These are phyloP conservation scores for Stomatorhinus ivindoensis DNA, from an alignment of 2,113 vertebrate species.

Conservation along the genomic window DNA sequence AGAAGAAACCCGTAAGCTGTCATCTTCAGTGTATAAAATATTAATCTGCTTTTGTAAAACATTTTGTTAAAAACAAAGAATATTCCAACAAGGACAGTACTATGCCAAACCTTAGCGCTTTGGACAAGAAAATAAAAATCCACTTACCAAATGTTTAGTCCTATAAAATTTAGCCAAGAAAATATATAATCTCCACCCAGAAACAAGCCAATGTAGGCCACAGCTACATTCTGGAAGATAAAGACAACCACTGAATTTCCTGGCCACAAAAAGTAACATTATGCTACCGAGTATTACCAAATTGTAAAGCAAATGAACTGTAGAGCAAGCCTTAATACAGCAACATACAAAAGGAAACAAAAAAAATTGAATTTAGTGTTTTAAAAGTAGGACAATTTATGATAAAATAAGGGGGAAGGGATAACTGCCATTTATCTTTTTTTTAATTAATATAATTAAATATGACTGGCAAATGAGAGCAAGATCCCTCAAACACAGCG, in stretches of 20 bases:
- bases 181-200: slow-evolving; percentile 86
- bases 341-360: neutral
- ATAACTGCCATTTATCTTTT: neutral
- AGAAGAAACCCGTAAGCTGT: neutral
- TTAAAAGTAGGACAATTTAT: neutral
- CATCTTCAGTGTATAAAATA: neutral
- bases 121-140: neutral
- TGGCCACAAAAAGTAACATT: neutral
- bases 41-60: neutral
- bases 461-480: neutral
- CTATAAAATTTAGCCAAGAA: slow-evolving; percentile 78
- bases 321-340: neutral
- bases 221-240: slow-evolving; percentile 74
- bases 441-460: neutral
- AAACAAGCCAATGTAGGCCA: slow-evolving; percentile 83
- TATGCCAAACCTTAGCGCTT: neutral
- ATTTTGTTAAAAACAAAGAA: neutral
- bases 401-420: neutral
- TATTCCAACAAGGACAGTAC: neutral
- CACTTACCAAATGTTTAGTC: slow-evolving; percentile 86
- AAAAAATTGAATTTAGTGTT: neutral
- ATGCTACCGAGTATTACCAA: neutral
- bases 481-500: neutral
- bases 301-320: neutral
- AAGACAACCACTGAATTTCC: neutral